These are phyloP conservation scores for Nannobrachium achirus DNA, from an alignment of 2,113 vertebrate genomes.

Conservation along the genomic window DNA sequence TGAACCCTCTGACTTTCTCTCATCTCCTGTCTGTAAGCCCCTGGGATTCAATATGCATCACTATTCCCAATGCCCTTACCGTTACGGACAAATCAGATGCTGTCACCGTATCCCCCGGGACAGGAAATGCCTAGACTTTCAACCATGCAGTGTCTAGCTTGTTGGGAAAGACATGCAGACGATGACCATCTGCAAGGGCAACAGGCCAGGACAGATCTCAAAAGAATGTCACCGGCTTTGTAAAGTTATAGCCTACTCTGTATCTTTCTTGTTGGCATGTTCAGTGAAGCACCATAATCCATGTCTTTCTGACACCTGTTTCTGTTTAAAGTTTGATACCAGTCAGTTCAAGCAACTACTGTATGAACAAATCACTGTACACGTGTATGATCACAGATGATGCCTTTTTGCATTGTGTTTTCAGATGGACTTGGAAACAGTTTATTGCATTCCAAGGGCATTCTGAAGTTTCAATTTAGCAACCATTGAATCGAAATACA, in stretches of 20 bases:
- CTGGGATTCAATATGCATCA: slow-evolving; percentile 12
- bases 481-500: no score
- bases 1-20: slow-evolving; percentile 12
- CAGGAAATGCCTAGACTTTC: slow-evolving; percentile 56
- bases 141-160: slow-evolving; percentile 46
- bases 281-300: background rate
- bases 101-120: slow-evolving; percentile 33
- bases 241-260: slow-evolving; percentile 5
- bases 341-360: background rate
- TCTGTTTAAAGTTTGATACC: background rate
- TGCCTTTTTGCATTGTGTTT: no score
- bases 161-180: slow-evolving; percentile 21
- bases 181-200: slow-evolving; percentile 32
- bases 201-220: slow-evolving; percentile 40
- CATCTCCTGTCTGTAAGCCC: slow-evolving; percentile 17
- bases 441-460: no score
- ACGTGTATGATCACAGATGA: no score
- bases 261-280: background rate
- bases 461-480: no score
- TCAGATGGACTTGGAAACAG: no score
- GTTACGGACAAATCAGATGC: slow-evolving; percentile 41
- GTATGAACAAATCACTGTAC: background rate
- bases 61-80: slow-evolving; percentile 23
- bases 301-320: no score
- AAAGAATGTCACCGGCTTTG: slow-evolving; percentile 33